Percentiles rank a stretch among this genome's conserved stretches.
These are phyloP conservation scores for Drosophila quasianomalipes DNA, from an alignment of 2,888 invertebrate genomes.

Conservation along the genomic window DNA sequence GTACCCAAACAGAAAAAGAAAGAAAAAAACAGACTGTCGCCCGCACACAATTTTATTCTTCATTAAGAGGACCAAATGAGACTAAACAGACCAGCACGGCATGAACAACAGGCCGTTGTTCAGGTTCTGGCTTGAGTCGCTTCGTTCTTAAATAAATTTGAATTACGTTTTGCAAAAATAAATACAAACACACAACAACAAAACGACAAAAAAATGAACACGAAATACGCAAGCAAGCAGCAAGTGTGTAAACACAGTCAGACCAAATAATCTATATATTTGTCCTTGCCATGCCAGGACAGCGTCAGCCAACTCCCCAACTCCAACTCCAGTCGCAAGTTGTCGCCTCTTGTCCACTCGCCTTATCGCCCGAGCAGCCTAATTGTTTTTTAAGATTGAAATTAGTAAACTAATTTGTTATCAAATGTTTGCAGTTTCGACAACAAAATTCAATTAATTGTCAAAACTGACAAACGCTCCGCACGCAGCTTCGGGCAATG, in stretches of 20 bases:
- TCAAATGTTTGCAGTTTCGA: constrained; percentile 81
- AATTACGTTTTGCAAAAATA: constrained; percentile 63
- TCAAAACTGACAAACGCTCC: constrained; percentile 69
- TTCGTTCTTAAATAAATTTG: constrained; percentile 71
- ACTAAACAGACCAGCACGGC: constrained; percentile 51
- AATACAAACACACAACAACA: constrained; percentile 17
- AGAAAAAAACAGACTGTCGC: constrained; percentile 1
- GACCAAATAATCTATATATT: constrained; percentile 61
- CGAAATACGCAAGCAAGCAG: constrained; percentile 25
- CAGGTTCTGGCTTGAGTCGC: constrained; percentile 29
- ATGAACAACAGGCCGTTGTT: constrained; percentile 30
- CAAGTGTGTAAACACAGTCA: constrained; percentile 52
- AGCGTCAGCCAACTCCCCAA: not conserved
- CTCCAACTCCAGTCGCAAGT: constrained; percentile 54
- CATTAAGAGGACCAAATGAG: constrained; percentile 72
- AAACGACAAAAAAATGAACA: constrained; percentile 19
- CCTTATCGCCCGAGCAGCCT: constrained; percentile 61
- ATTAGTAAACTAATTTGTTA: constrained; percentile 83
- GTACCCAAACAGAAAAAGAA: constrained; percentile 4
- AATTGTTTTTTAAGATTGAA: constrained; percentile 82
- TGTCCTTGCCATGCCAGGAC: constrained; percentile 32
- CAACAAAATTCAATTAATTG: constrained; percentile 81
- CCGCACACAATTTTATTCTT: constrained; percentile 67
- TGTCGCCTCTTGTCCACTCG: constrained; percentile 51
- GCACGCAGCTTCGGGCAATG: constrained; percentile 38